phyloP scores from a whole-genome alignment of 2,797 vertebrate genomes.

The Anguilla pacifica region DNA sequence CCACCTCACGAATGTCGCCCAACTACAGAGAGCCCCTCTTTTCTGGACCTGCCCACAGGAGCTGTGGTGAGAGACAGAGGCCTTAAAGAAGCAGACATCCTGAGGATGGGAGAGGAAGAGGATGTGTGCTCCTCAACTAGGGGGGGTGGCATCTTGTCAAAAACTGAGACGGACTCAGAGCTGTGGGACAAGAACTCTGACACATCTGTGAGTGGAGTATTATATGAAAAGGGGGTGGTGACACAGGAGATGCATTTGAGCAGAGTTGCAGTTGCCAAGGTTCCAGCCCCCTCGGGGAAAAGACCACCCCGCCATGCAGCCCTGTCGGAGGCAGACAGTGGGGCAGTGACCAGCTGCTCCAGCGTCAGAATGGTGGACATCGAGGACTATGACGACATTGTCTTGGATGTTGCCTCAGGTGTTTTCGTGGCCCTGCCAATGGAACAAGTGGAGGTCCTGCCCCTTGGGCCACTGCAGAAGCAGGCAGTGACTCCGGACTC shows the following conservation, averaged over 20 bases:
- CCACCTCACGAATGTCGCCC: not conserved
- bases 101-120: not conserved
- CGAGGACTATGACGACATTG: conserved; percentile 54
- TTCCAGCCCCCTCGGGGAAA: not conserved
- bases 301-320: not conserved
- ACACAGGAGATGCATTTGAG: not conserved
- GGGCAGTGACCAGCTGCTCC: conserved; percentile 51
- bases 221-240: conserved; percentile 13
- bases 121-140: too few species aligned
- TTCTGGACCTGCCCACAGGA: conserved; percentile 18
- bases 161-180: not conserved
- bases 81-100: not conserved
- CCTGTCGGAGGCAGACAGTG: not conserved
- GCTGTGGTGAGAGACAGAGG: not conserved
- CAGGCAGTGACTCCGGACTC: conserved; percentile 86
- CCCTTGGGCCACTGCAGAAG: conserved; percentile 73
- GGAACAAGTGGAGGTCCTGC: conserved; percentile 33
- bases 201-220: not conserved
- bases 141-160: not conserved
- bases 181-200: not conserved
- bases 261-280: not conserved
- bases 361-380: conserved; percentile 46
- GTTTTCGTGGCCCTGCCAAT: conserved; percentile 60
- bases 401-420: conserved; percentile 57
- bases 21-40: not conserved